These are phyloP conservation scores for Ptycholaimellus sp. DNA, from an alignment of 2,888 invertebrate species.

Conservation along the genomic window DNA sequence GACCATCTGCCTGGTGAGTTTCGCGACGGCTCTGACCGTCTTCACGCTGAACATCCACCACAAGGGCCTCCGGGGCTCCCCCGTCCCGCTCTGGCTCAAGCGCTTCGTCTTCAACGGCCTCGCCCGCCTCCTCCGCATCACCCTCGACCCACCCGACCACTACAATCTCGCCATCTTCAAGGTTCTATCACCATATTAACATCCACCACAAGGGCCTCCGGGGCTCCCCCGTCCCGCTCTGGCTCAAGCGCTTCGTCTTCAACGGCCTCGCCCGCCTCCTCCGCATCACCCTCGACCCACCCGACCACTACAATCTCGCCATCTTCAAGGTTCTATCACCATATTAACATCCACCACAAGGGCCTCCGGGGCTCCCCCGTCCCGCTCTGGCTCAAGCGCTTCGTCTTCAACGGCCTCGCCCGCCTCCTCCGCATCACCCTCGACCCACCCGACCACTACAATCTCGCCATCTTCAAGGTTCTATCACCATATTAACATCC, in stretches of 20 bases:
- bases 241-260: slow-evolving; percentile 19
- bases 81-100: slow-evolving; percentile 19
- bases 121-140: slow-evolving; percentile 15
- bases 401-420: slow-evolving; percentile 18
- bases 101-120: slow-evolving; percentile 17
- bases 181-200: too few relatives aligned
- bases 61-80: slow-evolving; percentile 17
- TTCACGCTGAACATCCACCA: slow-evolving; percentile 55
- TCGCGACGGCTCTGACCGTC: slow-evolving; percentile 40
- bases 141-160: slow-evolving; percentile 14
- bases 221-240: slow-evolving; percentile 18
- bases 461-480: too few relatives aligned
- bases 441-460: too few relatives aligned
- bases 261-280: slow-evolving; percentile 14
- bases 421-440: slow-evolving; percentile 15
- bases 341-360: slow-evolving; percentile 45
- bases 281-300: slow-evolving; percentile 14
- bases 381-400: slow-evolving; percentile 15
- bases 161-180: too few relatives aligned
- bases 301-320: too few relatives aligned
- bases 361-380: slow-evolving; percentile 20
- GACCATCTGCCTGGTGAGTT: slow-evolving; percentile 34
- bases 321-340: too few relatives aligned
- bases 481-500: too few relatives aligned
- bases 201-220: slow-evolving; percentile 36